A percentile compares a stretch with the other conserved stretches of the same genome.
These are phyloP conservation scores for Druon quercuslanigerum DNA, from an alignment of 1,140 invertebrate species.

Conservation along the genomic window DNA sequence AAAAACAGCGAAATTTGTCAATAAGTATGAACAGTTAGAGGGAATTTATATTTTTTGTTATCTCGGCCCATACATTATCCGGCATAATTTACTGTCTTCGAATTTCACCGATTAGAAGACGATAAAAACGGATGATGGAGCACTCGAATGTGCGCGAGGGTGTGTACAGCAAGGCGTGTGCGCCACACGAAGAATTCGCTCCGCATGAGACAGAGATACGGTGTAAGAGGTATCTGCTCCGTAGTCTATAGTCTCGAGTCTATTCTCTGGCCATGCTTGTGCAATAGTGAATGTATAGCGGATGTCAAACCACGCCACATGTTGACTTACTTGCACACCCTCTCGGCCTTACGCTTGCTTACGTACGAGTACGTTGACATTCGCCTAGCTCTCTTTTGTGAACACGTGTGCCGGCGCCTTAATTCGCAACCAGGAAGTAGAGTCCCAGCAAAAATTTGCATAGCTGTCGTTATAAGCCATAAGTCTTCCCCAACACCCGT, in stretches of 20 bases:
- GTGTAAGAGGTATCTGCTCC: constrained; percentile 44
- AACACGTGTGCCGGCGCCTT: constrained; percentile 54
- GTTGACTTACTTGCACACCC: constrained; percentile 49
- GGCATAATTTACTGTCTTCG: constrained; percentile 47
- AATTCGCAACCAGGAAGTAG: constrained; percentile 54
- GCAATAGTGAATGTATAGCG: constrained; percentile 62
- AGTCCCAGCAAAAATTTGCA: constrained; percentile 15
- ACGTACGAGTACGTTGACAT: constrained; percentile 46
- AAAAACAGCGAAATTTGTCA: neutral
- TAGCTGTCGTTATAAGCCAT: constrained; percentile 30
- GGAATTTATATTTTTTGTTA: neutral
- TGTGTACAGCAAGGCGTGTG: constrained; percentile 55
- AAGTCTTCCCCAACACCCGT: constrained; percentile 11
- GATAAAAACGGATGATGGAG: constrained; percentile 51
- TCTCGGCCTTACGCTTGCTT: neutral
- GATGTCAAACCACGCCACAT: constrained; percentile 57
- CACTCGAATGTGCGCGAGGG: constrained; percentile 53
- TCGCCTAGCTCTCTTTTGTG: constrained; percentile 47
- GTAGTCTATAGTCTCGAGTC: neutral
- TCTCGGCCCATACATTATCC: constrained; percentile 35
- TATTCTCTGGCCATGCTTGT: constrained; percentile 40
- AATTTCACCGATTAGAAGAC: constrained; percentile 49
- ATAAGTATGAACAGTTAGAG: constrained; percentile 9
- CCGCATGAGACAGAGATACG: constrained; percentile 51
- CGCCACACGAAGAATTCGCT: constrained; percentile 55